phyloP scores from a whole-genome alignment of 37 sponge, comb jelly and placozoan genomes.

The Oopsacas minuta region DNA sequence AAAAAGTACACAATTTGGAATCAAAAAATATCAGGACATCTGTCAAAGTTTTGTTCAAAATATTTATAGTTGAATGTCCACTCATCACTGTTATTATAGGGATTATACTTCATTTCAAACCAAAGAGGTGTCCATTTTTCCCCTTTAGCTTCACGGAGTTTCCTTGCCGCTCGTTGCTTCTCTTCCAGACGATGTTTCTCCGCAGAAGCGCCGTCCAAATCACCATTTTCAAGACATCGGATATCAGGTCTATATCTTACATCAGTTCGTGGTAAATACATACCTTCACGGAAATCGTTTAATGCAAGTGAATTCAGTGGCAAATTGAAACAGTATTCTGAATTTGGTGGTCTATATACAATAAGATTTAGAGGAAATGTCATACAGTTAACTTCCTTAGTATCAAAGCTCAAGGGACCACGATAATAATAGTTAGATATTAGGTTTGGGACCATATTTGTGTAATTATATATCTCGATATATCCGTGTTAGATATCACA shows the following conservation, averaged over 20 bases:
- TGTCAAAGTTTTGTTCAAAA: background rate
- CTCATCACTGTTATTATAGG: background rate
- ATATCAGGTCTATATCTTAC: conserved; percentile 29
- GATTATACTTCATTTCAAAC: background rate
- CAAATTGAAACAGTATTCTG: background rate
- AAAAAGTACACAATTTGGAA: no score
- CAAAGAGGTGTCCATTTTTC: conserved; percentile 21
- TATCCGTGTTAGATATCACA: no score
- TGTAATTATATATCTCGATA: no score
- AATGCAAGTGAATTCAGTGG: background rate
- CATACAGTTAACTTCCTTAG: no score
- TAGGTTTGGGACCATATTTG: no score
- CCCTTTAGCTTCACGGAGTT: background rate
- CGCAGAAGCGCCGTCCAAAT: conserved; percentile 32
- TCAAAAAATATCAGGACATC: background rate
- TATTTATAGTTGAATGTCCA: background rate
- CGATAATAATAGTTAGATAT: no score
- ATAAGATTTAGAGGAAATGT: no score
- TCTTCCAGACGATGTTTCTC: conserved; percentile 44
- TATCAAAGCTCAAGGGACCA: no score
- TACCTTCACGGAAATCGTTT: background rate
- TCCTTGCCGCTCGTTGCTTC: conserved; percentile 31
- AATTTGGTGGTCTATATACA: background rate
- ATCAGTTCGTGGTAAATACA: conserved; percentile 27
- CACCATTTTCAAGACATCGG: conserved; percentile 32